These are phyloP conservation scores for Augochlora pura DNA, from an alignment of 1,140 invertebrate species.

Conservation along the genomic window DNA sequence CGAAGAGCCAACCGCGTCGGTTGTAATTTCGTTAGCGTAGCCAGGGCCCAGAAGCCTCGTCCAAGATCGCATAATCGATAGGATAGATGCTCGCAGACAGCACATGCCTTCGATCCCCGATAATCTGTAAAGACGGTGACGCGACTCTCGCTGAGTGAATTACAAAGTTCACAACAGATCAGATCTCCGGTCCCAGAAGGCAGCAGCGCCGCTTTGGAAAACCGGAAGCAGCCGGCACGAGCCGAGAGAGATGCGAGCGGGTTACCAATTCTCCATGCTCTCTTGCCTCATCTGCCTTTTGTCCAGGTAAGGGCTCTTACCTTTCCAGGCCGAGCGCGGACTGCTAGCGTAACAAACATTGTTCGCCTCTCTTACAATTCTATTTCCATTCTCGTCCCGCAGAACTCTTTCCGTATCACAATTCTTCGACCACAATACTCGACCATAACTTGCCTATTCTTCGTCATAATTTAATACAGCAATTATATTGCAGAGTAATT, in stretches of 20 bases:
- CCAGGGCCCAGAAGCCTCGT: no score
- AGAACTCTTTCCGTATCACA: no score
- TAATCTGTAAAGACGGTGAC: slow-evolving; percentile 44
- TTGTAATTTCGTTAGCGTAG: no score
- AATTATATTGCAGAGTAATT: no score
- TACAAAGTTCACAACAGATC: slow-evolving; percentile 60
- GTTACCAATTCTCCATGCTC: slow-evolving; percentile 57
- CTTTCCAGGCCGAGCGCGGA: not conserved
- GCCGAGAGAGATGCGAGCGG: slow-evolving; percentile 63
- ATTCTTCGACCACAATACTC: no score
- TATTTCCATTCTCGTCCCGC: no score
- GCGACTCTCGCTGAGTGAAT: slow-evolving; percentile 57
- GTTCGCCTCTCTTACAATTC: not conserved
- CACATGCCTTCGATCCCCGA: slow-evolving; percentile 12
- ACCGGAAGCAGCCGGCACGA: slow-evolving; percentile 74
- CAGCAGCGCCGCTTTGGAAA: slow-evolving; percentile 54
- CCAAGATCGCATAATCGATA: slow-evolving; percentile 28
- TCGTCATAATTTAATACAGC: no score
- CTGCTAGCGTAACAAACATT: not conserved
- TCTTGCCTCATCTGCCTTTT: slow-evolving; percentile 62
- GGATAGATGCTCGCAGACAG: slow-evolving; percentile 19
- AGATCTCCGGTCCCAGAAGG: slow-evolving; percentile 56
- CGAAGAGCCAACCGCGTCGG: no score
- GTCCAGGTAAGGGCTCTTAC: slow-evolving; percentile 31
- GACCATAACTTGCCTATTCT: no score